Percentiles rank a stretch among this genome's conserved stretches.
Conservation (phyloP, 2,797 vertebrate genomes). For the Ctenopoma kingsleyae region DNA sequence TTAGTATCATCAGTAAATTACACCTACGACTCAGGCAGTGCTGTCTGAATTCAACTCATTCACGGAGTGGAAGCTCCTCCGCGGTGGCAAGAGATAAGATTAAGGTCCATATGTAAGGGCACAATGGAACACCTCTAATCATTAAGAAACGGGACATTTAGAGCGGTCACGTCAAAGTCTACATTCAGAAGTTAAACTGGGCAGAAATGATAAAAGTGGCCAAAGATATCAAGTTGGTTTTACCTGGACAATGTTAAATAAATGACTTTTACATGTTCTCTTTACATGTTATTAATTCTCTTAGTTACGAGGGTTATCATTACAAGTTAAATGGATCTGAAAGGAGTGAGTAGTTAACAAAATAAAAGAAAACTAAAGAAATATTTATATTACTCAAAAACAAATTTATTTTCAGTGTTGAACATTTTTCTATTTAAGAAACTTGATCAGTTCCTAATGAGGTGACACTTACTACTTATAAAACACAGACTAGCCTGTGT, state of each 20-base stretch:
- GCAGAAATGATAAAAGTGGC: conserved; percentile 2
- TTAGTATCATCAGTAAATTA: conserved; percentile 78
- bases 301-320: too few species aligned
- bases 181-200: conserved; percentile 16
- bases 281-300: too few species aligned
- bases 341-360: not conserved
- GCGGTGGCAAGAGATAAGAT: conserved; percentile 46
- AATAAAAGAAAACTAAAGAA: not conserved
- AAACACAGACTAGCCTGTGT: conserved; percentile 20
- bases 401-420: too few species aligned
- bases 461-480: conserved; percentile 15
- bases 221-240: conserved; percentile 19
- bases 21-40: conserved; percentile 61
- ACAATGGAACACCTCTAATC: conserved; percentile 40
- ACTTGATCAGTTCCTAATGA: conserved; percentile 5
- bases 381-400: not conserved
- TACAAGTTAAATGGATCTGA: too few species aligned
- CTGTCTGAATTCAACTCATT: conserved; percentile 46
- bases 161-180: conserved; percentile 32
- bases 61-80: conserved; percentile 41
- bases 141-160: conserved; percentile 26
- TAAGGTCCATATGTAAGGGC: conserved; percentile 48
- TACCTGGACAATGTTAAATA: conserved; percentile 34
- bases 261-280: not conserved
- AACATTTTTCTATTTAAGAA: too few species aligned